Percentiles rank a stretch among this genome's conserved stretches.
Conservation (phyloP, 2,113 vertebrate genomes). For the Neofelis nebulosa region DNA sequence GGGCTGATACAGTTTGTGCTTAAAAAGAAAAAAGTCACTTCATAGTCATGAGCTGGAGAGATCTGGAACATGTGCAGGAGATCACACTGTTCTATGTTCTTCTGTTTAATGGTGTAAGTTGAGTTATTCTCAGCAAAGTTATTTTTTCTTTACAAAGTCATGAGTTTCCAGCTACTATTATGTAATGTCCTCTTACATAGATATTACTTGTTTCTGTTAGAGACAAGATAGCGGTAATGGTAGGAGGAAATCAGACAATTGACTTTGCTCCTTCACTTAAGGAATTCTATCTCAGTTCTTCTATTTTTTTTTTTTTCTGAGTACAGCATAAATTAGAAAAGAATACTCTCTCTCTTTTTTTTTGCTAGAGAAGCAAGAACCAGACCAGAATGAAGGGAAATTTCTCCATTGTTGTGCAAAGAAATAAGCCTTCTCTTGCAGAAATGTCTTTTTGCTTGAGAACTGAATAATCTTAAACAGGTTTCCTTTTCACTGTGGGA, state of each 20-base stretch:
- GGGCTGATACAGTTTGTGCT: not conserved
- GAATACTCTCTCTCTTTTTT: not conserved
- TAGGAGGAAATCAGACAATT: not conserved
- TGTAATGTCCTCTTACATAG: not conserved
- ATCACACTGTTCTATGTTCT: not conserved
- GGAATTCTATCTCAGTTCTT: not conserved
- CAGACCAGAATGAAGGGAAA: not conserved
- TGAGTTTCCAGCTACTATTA: not conserved
- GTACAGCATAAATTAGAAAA: not conserved
- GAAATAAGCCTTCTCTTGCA: not conserved
- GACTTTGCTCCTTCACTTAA: not conserved
- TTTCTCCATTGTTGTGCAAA: not conserved
- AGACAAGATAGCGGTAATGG: not conserved
- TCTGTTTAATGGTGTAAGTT: not conserved
- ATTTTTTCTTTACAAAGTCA: not conserved
- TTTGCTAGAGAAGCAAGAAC: not conserved
- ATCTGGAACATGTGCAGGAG: not conserved
- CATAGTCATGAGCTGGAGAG: not conserved
- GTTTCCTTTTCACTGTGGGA: not conserved
- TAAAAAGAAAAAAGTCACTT: not conserved
- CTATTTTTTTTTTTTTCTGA: not conserved
- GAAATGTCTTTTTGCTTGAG: constrained; percentile 29
- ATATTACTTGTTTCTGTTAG: not conserved
- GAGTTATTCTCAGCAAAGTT: not conserved
- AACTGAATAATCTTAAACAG: constrained; percentile 28